Evolutionary conservation across 2,797 vertebrate species (phyloP), one percentile per base, ranked within the genome.

Genomic region (Sebastes cheni): DNA sequence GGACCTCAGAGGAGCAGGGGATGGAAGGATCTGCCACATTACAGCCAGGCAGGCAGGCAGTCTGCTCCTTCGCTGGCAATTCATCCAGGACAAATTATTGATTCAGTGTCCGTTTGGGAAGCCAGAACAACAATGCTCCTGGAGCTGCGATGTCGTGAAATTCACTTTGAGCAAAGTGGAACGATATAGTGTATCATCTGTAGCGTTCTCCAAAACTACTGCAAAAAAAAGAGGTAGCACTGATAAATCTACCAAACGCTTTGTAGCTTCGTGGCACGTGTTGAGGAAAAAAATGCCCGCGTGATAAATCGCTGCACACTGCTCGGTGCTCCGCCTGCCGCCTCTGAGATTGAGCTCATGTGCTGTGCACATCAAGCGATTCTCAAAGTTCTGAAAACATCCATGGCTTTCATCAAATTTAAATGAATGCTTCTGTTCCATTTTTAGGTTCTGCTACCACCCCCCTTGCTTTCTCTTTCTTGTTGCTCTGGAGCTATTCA

Each of bases 341-440:
- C 85, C 80, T 84, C 72, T 61, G 42, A 88, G 80, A 80, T 23
- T 23, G 68, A 77, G 75, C 81, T 89, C 81, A 69, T 75, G 75
- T 62, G 61, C 66, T 84, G 86, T 81, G 85, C 80, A 84, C 80
- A 84, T 88, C 79, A 87, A 86, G 86, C 59, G 30, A 23, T 86
- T 89, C 67, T 78, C 67, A 64, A 88, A 87, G 70, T 87, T 86
- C 66, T 55, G 75, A 85, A 88, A 85, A 88, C 76, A 89, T 91
- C 81, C 60, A 73, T 22, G 55, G 76, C 79, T 88, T 92, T 93
- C 88, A 94, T 94, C 70, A 89, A 91, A 92, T 89, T 92, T 88
- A 87, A 90, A 92, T 88, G 77, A 87, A 82, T 72, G 86, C 83
- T 60, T 79, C 68, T 72, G 77, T 88, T 90, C 80, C 69, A 68